phyloP scores from a whole-genome alignment of 2,113 vertebrate species.

The Macquaria ambigua region DNA sequence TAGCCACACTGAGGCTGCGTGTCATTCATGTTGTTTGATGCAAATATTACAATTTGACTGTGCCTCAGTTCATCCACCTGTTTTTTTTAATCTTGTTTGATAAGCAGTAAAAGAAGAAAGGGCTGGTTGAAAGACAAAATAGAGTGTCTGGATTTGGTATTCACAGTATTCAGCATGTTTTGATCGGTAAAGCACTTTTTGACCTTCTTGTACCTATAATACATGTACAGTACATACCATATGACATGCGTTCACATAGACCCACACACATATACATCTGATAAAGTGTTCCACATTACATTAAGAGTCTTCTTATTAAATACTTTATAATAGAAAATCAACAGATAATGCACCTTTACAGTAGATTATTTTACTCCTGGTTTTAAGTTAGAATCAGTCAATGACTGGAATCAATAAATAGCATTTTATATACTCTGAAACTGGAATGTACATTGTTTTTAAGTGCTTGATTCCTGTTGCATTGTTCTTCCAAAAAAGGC shows the following conservation, averaged over 20 bases:
- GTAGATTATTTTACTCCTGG: conserved; percentile 58
- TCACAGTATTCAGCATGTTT: conserved; percentile 87
- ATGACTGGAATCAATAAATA: conserved; percentile 77
- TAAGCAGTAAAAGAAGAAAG: conserved; percentile 38
- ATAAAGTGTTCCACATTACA: conserved; percentile 78
- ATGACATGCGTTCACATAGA: conserved; percentile 78
- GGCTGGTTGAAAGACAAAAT: conserved; percentile 60
- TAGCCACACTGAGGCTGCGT: conserved; percentile 1
- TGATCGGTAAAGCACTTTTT: conserved; percentile 87
- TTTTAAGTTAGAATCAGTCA: conserved; percentile 65
- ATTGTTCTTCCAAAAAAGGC: conserved; percentile 72
- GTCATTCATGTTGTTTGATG: conserved; percentile 21
- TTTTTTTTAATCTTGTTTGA: conserved; percentile 26
- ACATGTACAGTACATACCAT: conserved; percentile 74
- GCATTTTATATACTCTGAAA: conserved; percentile 76
- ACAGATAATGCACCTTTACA: conserved; percentile 79
- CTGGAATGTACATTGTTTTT: conserved; percentile 81
- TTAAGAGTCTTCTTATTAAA: conserved; percentile 74
- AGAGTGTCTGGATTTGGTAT: conserved; percentile 80
- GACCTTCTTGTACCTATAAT: conserved; percentile 69
- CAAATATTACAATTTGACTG: conserved; percentile 14
- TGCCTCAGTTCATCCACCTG: background rate
- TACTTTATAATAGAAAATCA: conserved; percentile 80
- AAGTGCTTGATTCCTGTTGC: conserved; percentile 78
- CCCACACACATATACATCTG: conserved; percentile 73